Evolutionary conservation across 1,140 invertebrate species (phyloP), one percentile per base, ranked within the genome.

Genomic region (Apis laboriosa): DNA sequence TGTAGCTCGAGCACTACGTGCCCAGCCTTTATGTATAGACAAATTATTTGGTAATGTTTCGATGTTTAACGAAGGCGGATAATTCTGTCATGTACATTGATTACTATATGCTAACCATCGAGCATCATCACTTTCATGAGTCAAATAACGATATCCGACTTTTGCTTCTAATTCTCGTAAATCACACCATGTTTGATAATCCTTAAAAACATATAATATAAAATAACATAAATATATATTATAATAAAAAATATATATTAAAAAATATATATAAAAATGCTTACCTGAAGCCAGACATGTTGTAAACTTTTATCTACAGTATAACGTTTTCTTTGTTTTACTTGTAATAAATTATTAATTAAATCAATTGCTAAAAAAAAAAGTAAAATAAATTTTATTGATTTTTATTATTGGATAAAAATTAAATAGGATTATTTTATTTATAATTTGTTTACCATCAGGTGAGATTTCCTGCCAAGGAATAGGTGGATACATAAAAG

Each of bases 381-480:
- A 58, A 1, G 34, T 43, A 43, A 43, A 19, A 67, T 56, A 21
- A 53, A 56, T 51, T 80, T 34, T 70, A 64, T 21, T 63, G 1
- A 49, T 76, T 56, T 53, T 74, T 77, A 64, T 28, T 55, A 53
- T 64, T 63, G 11, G 72, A 60, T 63, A 61, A 72, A 12, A 76
- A 75, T 64, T 55, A 49, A 77, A 66, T 72, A 58, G n/a, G 21
- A 43, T 56, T 77, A 60, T 81, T n/a, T 61, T 79, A 75, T 63
- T 77, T 68, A 49, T 34, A 21, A 28, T n/a, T 78, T 66, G 72
- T 86, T 88, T 94, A 99, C 98, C 98, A 95, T 99, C 97, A 60
- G 96, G 96, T n/a, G 98, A 99, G 90, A 99, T 98, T 93, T 99
- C 98, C 92, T 98, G 98, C 99, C 99, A 99, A 0, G 99, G 99